Conservation (phyloP, 2,797 vertebrate genomes). For the Gallirallus australis region DNA sequence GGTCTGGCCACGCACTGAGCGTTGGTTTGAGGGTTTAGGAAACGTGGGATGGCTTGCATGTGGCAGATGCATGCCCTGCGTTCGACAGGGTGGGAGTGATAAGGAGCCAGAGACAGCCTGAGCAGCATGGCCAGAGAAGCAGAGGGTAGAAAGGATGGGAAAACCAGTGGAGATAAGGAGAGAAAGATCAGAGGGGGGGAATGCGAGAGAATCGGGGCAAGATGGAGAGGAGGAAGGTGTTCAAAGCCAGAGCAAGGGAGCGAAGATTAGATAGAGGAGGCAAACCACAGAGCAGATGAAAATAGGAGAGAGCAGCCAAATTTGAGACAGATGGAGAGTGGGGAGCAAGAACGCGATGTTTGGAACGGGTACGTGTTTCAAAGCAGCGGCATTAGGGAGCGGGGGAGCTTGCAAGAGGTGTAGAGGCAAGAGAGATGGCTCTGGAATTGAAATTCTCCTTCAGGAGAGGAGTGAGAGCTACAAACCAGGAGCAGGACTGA, state of each 20-base stretch:
- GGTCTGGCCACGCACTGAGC: fast-evolving
- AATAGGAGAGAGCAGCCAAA: constrained; percentile 54
- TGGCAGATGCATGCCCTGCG: background rate
- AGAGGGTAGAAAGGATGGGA: background rate
- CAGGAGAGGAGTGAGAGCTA: background rate
- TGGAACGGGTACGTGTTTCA: background rate
- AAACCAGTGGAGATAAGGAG: background rate
- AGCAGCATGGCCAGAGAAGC: background rate
- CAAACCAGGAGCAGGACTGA: background rate
- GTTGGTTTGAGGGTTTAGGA: background rate
- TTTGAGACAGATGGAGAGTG: constrained; percentile 69
- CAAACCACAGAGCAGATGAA: constrained; percentile 33
- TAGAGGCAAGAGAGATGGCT: background rate
- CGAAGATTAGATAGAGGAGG: constrained; percentile 15
- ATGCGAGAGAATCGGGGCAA: background rate
- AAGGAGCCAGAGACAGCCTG: background rate
- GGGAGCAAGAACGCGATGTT: constrained; percentile 22
- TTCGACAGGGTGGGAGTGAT: fast-evolving
- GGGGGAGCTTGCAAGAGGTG: constrained; percentile 22
- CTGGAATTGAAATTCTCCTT: background rate
- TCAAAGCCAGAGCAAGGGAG: constrained; percentile 33
- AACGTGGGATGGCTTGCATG: background rate
- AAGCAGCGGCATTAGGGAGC: background rate
- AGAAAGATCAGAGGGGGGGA: background rate
- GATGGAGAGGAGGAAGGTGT: background rate